Evolutionary conservation across 2,888 invertebrate genomes (phyloP).

Genomic region (Pandemis heparana): DNA sequence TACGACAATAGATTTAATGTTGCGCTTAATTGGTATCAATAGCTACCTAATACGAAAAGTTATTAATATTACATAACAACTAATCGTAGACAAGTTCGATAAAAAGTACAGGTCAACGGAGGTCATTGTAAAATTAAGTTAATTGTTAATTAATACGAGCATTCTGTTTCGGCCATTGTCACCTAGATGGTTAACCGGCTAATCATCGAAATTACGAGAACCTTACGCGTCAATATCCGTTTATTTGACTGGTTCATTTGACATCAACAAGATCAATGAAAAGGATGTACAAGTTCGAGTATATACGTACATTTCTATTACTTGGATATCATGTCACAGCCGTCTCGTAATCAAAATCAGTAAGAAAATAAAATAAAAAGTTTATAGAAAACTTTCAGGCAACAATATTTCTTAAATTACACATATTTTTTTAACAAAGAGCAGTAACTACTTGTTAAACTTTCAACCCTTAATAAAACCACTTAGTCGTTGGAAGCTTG

Average conservation of each 20-base stretch:
- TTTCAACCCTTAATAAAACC: too few species aligned
- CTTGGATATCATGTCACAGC: too few species aligned
- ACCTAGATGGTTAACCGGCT: neutral
- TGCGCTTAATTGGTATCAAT: conserved; percentile 5
- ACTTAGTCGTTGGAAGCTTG: too few species aligned
- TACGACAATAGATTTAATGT: neutral
- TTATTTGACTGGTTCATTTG: neutral
- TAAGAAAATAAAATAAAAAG: too few species aligned
- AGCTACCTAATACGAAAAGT: conserved; percentile 9
- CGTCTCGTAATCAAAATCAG: too few species aligned
- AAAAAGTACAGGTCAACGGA: neutral
- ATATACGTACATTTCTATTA: too few species aligned
- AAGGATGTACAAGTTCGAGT: too few species aligned
- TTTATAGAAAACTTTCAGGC: too few species aligned
- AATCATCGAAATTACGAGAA: neutral
- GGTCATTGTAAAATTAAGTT: neutral
- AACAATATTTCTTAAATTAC: too few species aligned
- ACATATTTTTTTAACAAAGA: too few species aligned
- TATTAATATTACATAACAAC: conserved; percentile 24
- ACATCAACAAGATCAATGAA: too few species aligned
- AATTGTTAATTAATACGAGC: neutral
- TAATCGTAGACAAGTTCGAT: conserved; percentile 1
- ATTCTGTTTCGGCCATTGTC: conserved; percentile 1
- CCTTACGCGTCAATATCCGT: neutral
- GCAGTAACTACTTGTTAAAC: too few species aligned